These are phyloP conservation scores for Aphelenchoides bicaudatus DNA, from an alignment of 2,888 invertebrate species.

Conservation along the genomic window DNA sequence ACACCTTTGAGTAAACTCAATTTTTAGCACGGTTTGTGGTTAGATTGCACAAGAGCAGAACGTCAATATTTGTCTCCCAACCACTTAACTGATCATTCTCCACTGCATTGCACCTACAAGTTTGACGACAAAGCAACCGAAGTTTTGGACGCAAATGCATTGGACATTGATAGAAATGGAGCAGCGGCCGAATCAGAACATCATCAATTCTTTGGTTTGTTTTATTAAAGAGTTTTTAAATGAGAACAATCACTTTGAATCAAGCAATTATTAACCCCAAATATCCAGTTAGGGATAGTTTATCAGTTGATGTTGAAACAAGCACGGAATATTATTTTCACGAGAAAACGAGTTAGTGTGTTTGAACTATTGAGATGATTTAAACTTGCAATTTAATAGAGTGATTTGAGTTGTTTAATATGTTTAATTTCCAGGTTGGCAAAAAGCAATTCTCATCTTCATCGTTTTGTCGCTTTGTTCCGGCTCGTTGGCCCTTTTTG, in stretches of 20 bases:
- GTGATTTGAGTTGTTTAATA: too few relatives aligned
- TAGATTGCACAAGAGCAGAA: constrained; percentile 56
- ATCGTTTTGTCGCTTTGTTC: constrained; percentile 48
- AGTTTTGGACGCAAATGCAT: constrained; percentile 54
- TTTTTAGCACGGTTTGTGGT: constrained; percentile 57
- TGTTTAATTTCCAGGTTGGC: constrained; percentile 52
- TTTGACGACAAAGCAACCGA: constrained; percentile 53
- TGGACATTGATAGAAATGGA: constrained; percentile 53
- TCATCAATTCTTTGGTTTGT: constrained; percentile 55
- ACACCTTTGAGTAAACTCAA: neutral
- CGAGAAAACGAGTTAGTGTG: neutral
- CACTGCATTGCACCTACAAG: constrained; percentile 58
- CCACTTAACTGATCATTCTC: constrained; percentile 39
- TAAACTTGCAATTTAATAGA: neutral
- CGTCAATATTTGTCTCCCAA: constrained; percentile 22
- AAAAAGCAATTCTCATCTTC: constrained; percentile 53
- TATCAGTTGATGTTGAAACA: too few relatives aligned
- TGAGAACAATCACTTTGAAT: too few relatives aligned
- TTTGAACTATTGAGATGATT: neutral
- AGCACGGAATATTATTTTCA: too few relatives aligned
- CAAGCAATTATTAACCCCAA: neutral
- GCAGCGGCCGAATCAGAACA: constrained; percentile 59
- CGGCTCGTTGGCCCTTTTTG: constrained; percentile 43
- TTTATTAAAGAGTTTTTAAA: neutral
- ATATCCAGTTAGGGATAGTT: neutral